Base-by-base conservation (phyloP, 2,113 vertebrate genomes). In the Rhinoderma darwinii region DNA sequence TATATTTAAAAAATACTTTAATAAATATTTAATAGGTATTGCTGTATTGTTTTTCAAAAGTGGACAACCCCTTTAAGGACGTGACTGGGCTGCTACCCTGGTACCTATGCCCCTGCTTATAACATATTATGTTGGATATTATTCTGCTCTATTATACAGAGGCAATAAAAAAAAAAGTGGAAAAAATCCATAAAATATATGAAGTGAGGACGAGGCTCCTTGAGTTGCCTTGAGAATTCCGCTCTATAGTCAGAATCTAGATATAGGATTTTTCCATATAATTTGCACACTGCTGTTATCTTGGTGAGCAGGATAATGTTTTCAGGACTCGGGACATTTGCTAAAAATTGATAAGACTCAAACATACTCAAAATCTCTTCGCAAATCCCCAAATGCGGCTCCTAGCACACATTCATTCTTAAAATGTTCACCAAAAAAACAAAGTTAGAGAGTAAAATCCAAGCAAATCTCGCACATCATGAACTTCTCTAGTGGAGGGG, bases 371-470 rank as follows among this genome's bases (percentile, higher is more conserved):
- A 61, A 82, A 68, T 44, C 61, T 70, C 14, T 41, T 82, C 14
- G 20, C 59, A 82, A 82, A 82, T 82, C 80, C 80, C 61, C 8
- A 70, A 82, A 70, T 68, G 15, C 22, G 14, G 39, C 4, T 59
- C 39, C 22, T 10, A 7, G 54, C 32, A 18, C 15, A 32, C 59
- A n/a, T 39, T 41, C 25, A 63, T 82, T 82, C 37, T 82, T 61
- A 61, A 63, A 43, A 66, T 59, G 41, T 25, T 27, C 14, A 41
- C 25, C 44, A 76, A 59, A 56, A 59, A 59, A 56, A 35, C 54
- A n/a, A n/a, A n/a, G 1, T 59, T 14, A 39, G 30, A 80, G 32
- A 35, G 32, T 5, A 30, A 80, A 82, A 63, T 82, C 37, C 59
- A 63, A 82, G 56, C 37, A 80, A 54, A 80, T 82, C 54, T 63